Base-by-base conservation (phyloP, 2,888 invertebrate species). In the Macrophya alboannulata region DNA sequence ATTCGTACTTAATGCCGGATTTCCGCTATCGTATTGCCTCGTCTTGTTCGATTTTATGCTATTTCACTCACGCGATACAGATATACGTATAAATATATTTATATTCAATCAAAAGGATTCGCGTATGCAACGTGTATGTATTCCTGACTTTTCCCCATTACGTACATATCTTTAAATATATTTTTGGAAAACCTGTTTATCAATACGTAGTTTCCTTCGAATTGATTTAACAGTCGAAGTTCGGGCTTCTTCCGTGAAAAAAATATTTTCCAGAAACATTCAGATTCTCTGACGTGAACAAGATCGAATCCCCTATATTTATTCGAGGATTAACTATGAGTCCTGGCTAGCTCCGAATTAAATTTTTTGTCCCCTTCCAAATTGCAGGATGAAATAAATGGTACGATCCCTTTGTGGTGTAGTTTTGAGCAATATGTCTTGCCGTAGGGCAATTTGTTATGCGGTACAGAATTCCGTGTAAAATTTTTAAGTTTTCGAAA, bases 1-100 rank as follows among this genome's bases (percentile, higher is more conserved):
- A n/a, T 55, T n/a, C n/a, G n/a, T 55, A 55, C n/a, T n/a, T 55
- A 8, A 55, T 55, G n/a, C 55, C 55, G n/a, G 55, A 55, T 55
- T 55, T 55, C n/a, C 55, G 55, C 55, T 55, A 55, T n/a, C 55
- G n/a, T 55, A 51, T 51, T 51, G 17, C 8, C 17, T n/a, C 1
- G n/a, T 55, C n/a, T 55, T 55, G n/a, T 62, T 62, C 17, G 31
- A 62, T 62, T 10, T 25, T 25, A 4, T 25, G 31, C 37, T 12
- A 68, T 37, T 37, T 37, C 6, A 68, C 12, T 17, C 37, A 68
- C 37, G 68, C 37, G 68, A 68, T 37, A 68, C 15, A 6, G 37
- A 68, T 1, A 68, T 1, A 68, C 68, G 12, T 68, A 37, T 68
- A 37, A 37, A 68, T 37, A 12, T 68, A 37, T 68, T 37, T 17